Evolutionary conservation across 2,888 invertebrate species (phyloP), one percentile per base, ranked within the genome.

Genomic region (Eupithecia pulchellata): DNA sequence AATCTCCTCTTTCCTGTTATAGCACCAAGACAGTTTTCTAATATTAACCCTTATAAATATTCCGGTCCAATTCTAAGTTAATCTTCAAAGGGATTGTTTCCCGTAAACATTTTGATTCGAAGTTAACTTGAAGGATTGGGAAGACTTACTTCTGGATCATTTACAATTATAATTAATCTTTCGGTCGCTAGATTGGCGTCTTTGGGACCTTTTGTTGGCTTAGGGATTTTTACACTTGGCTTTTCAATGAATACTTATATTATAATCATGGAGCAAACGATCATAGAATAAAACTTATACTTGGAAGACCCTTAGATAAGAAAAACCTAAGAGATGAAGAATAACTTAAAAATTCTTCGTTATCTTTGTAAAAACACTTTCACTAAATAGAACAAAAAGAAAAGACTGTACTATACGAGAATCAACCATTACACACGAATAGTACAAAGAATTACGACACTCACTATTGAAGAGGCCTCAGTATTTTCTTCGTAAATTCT

Each of bases 111-210:
- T 91, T 88, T 89, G 91, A 91, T 91, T 90, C 86, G 84, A 89
- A 92, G 89, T 91, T 89, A 91, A 92, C 90, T 91, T 86, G 86
- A 76, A 82, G 87, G 90, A 88, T 90, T 84, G 82, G 77, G 80
- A 78, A 82, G 88, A 83, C 88, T 90, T 87, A 85, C 84, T 81
- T 82, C 75, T 79, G 83, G 81, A 83, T 87, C 88, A 91, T 93
- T 92, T 93, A 89, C 92, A 93, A 93, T 91, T 92, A 88, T 91
- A 93, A 93, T 92, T 90, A 91, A 91, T 91, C 91, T 85, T 52
- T 79, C 79, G 83, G 86, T 84, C 86, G 86, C 85, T 87, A 90
- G 91, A 91, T 86, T 88, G 86, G 84, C 88, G 86, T 86, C 87
- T 82, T 76, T 64, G 70, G 67, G 34, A 32, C 67, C 67, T 73